Base-by-base conservation (phyloP, 2,888 invertebrate species). In the Oscheius sp. region DNA sequence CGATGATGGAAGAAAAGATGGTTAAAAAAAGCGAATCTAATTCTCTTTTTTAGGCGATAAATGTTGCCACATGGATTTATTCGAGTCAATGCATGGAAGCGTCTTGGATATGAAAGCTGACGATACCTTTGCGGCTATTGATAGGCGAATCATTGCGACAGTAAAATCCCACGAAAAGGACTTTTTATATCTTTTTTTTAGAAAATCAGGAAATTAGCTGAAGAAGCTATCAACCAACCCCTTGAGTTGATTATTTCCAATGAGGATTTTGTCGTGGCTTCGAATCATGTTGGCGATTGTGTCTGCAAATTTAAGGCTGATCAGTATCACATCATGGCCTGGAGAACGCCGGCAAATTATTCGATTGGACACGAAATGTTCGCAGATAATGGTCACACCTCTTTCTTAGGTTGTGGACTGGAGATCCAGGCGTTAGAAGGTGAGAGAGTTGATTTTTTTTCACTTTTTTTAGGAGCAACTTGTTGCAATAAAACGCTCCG, bases 21-120 rank as follows among this genome's bases (percentile, higher is more conserved):
- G n/a, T n/a, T n/a, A n/a, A 34, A 34, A 34, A 34, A 10, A 6
- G 37, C 6, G 12, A 34, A 34, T 10, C 6, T 34, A 34, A 10
- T 6, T 34, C 37, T 34, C 12, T 3, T 55, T 53, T 31, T 55
- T n/a, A 55, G 55, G 55, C 10, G 17, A n/a, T 12, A 55, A 55
- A 17, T 55, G 55, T n/a, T 55, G 55, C 2, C 55, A 55, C 20
- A 55, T 55, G 55, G 55, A 55, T 33, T 34, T 55, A 2, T 55
- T 55, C 37, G 17, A 29, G 10, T 55, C 55, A 6, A 55, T 55
- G 55, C 55, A 55, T 20, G 20, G 37, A 2, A 33, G 5, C 17
- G 37, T 55, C 31, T 17, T 33, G 17, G 55, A 55, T 31, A n/a
- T 55, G 20, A 55, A 55, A 25, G 33, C 31, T 2, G 55, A 55